These are phyloP conservation scores for Tychaedon coryphoeus DNA, from an alignment of 2,113 vertebrate genomes.

Conservation along the genomic window DNA sequence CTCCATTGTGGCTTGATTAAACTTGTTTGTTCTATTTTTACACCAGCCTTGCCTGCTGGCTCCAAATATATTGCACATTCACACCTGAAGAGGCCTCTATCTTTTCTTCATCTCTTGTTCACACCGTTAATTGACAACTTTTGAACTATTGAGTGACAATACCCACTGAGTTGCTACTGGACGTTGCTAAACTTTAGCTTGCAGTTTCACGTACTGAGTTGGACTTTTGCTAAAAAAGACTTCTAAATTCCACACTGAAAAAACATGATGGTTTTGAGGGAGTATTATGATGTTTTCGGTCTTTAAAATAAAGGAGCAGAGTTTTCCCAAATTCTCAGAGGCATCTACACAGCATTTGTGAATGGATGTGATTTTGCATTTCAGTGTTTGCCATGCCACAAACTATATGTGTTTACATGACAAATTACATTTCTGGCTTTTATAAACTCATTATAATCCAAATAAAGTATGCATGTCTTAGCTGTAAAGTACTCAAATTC, in stretches of 20 bases:
- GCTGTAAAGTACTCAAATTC: not conserved
- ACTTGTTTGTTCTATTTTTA: conserved; percentile 21
- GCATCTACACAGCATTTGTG: not conserved
- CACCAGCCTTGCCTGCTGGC: not conserved
- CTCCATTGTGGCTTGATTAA: not conserved
- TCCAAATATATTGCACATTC: conserved; percentile 27
- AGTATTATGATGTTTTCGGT: not conserved
- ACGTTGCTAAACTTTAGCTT: not conserved
- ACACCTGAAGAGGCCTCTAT: conserved; percentile 12
- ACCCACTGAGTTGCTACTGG: not conserved
- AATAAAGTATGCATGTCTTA: not conserved
- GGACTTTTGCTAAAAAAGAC: not conserved
- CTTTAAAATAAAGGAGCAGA: not conserved
- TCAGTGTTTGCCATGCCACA: not conserved
- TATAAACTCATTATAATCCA: not conserved
- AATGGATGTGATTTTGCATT: not conserved
- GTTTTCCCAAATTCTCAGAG: not conserved
- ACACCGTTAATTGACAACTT: conserved; percentile 28
- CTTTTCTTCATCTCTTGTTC: conserved; percentile 37
- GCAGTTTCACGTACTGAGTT: not conserved
- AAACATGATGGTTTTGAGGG: accelerated
- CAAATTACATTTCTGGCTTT: not conserved
- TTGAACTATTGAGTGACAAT: conserved; percentile 20
- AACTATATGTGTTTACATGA: not conserved
- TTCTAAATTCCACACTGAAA: not conserved